Evolutionary conservation across 2,888 invertebrate genomes (phyloP).

Genomic region (Epinotia ramella): DNA sequence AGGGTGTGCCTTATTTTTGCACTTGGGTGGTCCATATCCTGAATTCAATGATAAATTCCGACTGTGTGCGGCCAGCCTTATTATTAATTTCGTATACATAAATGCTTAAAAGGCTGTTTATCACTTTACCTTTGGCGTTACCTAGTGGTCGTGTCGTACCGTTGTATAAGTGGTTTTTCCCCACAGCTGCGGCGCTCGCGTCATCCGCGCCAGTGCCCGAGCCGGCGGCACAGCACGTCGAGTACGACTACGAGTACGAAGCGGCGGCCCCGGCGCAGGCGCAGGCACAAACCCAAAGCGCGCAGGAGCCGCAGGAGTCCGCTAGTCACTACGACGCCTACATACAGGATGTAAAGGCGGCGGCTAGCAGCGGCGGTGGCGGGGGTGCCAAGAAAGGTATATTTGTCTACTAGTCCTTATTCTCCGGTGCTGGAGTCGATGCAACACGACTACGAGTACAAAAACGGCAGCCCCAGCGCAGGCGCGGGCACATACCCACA

Average conservation of each 20-base stretch:
- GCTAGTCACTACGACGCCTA: slow-evolving; percentile 82
- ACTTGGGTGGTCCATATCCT: too few species aligned
- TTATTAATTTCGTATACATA: too few species aligned
- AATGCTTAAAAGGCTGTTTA: too few species aligned
- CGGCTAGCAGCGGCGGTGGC: slow-evolving; percentile 61
- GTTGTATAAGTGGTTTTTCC: slow-evolving; percentile 34
- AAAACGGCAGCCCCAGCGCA: not conserved
- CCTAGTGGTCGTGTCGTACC: not conserved
- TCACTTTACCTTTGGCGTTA: too few species aligned
- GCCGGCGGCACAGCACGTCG: slow-evolving; percentile 60
- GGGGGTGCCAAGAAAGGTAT: slow-evolving; percentile 70
- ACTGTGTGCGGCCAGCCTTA: too few species aligned
- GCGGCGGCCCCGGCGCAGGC: slow-evolving; percentile 56
- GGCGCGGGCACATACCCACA: not conserved
- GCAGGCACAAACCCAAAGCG: slow-evolving; percentile 3
- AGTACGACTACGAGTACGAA: slow-evolving; percentile 79
- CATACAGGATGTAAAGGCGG: slow-evolving; percentile 75
- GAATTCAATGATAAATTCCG: too few species aligned
- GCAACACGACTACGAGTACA: too few species aligned
- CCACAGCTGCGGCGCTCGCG: slow-evolving; percentile 65
- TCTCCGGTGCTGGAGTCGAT: too few species aligned
- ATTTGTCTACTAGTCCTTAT: too few species aligned
- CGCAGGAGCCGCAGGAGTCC: slow-evolving; percentile 69
- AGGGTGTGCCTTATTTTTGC: too few species aligned
- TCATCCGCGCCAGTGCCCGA: slow-evolving; percentile 64